Evolutionary conservation across 2,113 vertebrate genomes (phyloP), one percentile per base, ranked within the genome.

Genomic region (Podilymbus podiceps): DNA sequence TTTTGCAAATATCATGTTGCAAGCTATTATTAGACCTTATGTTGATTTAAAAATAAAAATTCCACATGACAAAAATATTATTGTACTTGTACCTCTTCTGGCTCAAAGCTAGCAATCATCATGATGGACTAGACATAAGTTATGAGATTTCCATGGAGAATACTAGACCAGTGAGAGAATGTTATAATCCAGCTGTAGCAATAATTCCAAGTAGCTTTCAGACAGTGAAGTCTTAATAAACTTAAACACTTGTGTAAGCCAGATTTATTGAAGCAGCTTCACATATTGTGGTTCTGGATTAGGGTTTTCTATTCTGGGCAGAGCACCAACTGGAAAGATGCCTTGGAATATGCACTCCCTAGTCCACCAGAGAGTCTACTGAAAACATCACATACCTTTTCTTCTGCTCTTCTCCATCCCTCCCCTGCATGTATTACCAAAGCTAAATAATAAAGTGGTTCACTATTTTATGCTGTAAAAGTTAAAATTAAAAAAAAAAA

Each of bases 241-340:
- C 76, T 94, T 93, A 93, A 97, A 97, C 88, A 95, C 92, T 97
- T 89, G 44, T 96, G 68, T 79, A 81, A 95, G 69, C 77, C 73
- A 97, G 86, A 96, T 97, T 96, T 97, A 96, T 95, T 93, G 95
- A 95, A 88, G 66, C 77, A 88, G 58, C 63, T 92, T 90, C 95
- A 93, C 69, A 66, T 89, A 72, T 44, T 75, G 49, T 95, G 67
- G 77, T 85, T 87, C 86, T 92, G 90, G 73, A 89, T 94, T 93
- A 89, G 64, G 30, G 60, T 81, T 96, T 93, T 95, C 68, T 93
- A 82, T 84, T 90, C 90, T 50, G 92, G 95, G 96, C 94, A 97
- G 12, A 94, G n/a, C 46, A 88, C 80, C 94, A 97, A 47, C 79
- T 97, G 93, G 96, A 96, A 95, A 74, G 66, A 82, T 85, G 88